Evolutionary conservation across 2,113 vertebrate species (phyloP).

Genomic region (Atrichornis clamosus): DNA sequence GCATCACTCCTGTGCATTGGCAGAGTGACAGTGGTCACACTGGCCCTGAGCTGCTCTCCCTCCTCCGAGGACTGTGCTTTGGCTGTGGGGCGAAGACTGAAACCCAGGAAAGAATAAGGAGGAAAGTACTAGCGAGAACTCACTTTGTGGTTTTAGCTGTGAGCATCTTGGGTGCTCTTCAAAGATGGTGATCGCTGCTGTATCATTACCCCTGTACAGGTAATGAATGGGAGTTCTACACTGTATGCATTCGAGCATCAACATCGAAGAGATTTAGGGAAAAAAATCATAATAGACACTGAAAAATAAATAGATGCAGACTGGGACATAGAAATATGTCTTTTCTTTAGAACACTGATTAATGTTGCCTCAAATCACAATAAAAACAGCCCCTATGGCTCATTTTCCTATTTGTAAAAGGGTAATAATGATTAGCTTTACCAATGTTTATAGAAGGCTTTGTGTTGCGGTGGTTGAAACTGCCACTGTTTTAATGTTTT

Average conservation of each 20-base stretch:
- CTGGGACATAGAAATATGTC: background rate
- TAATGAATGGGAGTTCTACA: background rate
- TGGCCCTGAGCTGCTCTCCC: background rate
- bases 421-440: background rate
- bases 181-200: background rate
- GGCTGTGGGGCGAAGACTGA: fast-evolving
- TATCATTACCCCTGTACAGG: background rate
- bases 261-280: background rate
- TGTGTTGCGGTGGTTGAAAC: too few species aligned
- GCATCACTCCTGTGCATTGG: background rate
- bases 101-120: background rate
- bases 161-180: background rate
- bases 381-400: background rate
- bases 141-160: background rate
- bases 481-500: too few species aligned
- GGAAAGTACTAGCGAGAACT: fast-evolving
- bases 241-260: background rate
- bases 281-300: background rate
- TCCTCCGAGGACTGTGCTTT: background rate
- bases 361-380: slow-evolving; percentile 13
- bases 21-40: background rate
- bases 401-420: background rate
- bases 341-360: background rate
- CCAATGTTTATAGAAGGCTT: background rate
- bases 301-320: background rate